Conservation (phyloP, 2,113 vertebrate species). For the Brachyhypopomus gauderio region DNA sequence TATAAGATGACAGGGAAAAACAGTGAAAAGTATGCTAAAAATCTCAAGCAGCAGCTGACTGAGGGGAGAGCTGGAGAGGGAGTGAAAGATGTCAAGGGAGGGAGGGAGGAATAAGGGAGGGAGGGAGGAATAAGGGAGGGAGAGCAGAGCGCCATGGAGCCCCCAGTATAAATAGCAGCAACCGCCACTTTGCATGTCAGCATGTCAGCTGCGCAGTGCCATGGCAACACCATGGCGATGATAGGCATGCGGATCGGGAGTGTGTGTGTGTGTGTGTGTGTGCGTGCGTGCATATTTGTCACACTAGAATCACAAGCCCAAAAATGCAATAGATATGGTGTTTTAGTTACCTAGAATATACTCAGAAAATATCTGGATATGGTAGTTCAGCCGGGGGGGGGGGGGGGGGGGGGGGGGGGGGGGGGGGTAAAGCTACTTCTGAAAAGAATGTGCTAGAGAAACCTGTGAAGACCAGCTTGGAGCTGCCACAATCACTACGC, state of each 20-base stretch:
- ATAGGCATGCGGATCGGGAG: slow-evolving; percentile 41
- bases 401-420: not conserved
- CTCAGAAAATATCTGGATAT: slow-evolving; percentile 10
- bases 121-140: slow-evolving; percentile 23
- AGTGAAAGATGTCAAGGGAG: no score
- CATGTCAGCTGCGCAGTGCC: slow-evolving; percentile 51
- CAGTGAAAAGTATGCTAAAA: slow-evolving; percentile 18
- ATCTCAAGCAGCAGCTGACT: slow-evolving; percentile 2
- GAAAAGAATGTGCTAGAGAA: slow-evolving; percentile 2
- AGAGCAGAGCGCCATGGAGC: slow-evolving; percentile 31
- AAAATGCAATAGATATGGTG: slow-evolving; percentile 4
- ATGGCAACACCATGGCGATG: slow-evolving; percentile 47
- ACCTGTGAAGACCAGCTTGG: not conserved
- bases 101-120: not conserved
- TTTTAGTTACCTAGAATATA: not conserved
- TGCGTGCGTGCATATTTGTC: not conserved
- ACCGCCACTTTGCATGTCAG: slow-evolving; percentile 50
- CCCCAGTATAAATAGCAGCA: slow-evolving; percentile 50
- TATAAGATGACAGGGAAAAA: not conserved
- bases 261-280: slow-evolving; percentile 5
- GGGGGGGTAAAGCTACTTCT: not conserved
- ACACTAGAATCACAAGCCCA: slow-evolving; percentile 17
- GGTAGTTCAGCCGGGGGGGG: not conserved
- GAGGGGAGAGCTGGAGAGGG: not conserved
- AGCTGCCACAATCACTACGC: not conserved